Base-by-base conservation (phyloP, 2,113 vertebrate genomes). In the Trichechus manatus region DNA sequence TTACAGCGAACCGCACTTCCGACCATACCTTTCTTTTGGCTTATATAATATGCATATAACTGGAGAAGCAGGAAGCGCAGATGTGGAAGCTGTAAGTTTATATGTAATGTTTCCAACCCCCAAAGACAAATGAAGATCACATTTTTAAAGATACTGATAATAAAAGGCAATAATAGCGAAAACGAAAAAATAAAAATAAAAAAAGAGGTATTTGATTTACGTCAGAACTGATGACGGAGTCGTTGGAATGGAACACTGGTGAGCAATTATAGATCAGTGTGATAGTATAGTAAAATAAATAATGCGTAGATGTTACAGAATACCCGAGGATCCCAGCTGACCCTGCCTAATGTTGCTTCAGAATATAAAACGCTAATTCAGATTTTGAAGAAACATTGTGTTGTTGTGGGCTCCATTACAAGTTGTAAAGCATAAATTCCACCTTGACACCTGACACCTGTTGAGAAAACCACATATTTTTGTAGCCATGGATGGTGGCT, bases 371-470 rank as follows among this genome's bases (percentile, higher is more conserved):
- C 94, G 91, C n/a, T 92, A 91, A 94, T 92, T 97, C 36, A 50
- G 70, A 81, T 97, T 93, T 93, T 84, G 84, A 91, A 95, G 96
- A 85, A 96, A 59, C 22, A 11, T 80, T 90, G 39, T 70, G 64
- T 89, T 75, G 27, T 66, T 53, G 9, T 86, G 82, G 85, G 53
- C 78, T 86, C 88, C 74, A 19, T 85, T 75, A 64, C 50, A 96
- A 77, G 63, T 77, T 83, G 23, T 81, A 86, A 89, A 80, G 82
- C 70, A 50, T 89, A 64, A 93, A 91, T 96, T 96, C 93, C 72
- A 84, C 53, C 70, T 85, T n/a, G 29, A 87, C 85, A 93, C 87
- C 82, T 97, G 95, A 93, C 33, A 87, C 89, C 91, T 97, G 70
- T 95, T 81, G 72, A 63, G 80, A 93, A 90, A 93, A 56, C 74